Evolutionary conservation across 2,113 vertebrate species (phyloP).

Genomic region (Antechinus flavipes): DNA sequence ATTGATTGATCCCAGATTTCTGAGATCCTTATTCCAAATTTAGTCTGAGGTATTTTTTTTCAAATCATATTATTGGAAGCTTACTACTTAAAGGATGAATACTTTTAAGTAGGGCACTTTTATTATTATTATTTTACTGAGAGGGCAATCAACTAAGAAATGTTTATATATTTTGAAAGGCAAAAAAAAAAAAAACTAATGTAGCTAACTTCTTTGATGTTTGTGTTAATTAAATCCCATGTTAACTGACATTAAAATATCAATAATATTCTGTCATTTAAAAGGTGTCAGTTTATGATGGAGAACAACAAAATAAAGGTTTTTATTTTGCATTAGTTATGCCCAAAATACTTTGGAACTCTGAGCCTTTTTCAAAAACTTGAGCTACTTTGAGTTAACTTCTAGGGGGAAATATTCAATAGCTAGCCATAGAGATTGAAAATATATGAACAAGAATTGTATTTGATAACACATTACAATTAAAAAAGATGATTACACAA

Average conservation of each 20-base stretch:
- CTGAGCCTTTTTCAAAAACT: not conserved
- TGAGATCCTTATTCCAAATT: constrained; percentile 75
- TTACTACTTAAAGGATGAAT: constrained; percentile 79
- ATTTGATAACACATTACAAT: too few relatives aligned
- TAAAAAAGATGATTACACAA: too few relatives aligned
- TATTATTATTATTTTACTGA: constrained; percentile 45
- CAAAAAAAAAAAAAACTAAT: constrained; percentile 3
- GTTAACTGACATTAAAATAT: not conserved
- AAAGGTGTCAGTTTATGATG: constrained; percentile 36
- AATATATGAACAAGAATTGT: not conserved
- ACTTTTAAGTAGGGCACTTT: constrained; percentile 64
- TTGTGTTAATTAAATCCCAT: constrained; percentile 55
- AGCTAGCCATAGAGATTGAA: not conserved
- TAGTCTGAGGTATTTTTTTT: constrained; percentile 68
- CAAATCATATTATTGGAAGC: constrained; percentile 74
- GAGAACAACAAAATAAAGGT: not conserved
- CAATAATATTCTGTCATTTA: constrained; percentile 48
- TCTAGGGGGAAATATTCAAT: not conserved
- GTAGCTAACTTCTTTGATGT: constrained; percentile 15
- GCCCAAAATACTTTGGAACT: constrained; percentile 39
- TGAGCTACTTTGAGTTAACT: not conserved
- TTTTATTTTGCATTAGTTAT: constrained; percentile 45
- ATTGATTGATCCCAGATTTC: constrained; percentile 78
- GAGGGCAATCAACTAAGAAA: constrained; percentile 62
- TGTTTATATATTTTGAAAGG: constrained; percentile 37